These are phyloP conservation scores for Porites rus DNA, from an alignment of 92 coral and sea anemone genomes.

Conservation along the genomic window DNA sequence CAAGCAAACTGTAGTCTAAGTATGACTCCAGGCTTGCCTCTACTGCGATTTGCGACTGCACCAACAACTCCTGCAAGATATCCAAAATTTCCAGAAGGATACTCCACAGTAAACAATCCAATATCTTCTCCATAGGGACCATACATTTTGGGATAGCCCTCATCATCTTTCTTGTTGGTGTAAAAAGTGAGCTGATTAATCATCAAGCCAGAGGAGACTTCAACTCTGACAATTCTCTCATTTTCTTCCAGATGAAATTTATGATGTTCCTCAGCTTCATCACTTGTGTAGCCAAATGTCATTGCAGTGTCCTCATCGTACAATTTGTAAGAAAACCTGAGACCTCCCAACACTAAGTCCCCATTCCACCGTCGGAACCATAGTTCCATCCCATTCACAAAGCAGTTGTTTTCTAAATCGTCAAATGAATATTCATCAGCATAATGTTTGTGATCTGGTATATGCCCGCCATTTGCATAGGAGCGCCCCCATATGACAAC, in stretches of 20 bases:
- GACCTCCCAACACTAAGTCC: constrained; percentile 80
- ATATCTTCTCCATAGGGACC: constrained; percentile 90
- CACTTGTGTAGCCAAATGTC: constrained; percentile 69
- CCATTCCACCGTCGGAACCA: constrained; percentile 90
- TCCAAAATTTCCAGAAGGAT: constrained; percentile 62
- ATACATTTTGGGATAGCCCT: constrained; percentile 50
- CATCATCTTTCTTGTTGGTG: constrained; percentile 63
- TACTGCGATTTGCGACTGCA: constrained; percentile 60
- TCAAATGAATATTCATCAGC: constrained; percentile 33
- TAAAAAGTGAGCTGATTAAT: constrained; percentile 76
- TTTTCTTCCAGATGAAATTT: constrained; percentile 73
- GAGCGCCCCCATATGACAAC: constrained; percentile 52
- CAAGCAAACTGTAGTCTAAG: constrained; percentile 76
- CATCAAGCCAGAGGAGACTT: constrained; percentile 86
- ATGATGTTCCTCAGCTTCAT: constrained; percentile 18
- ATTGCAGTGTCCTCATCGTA: constrained; percentile 4
- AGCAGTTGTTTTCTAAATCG: constrained; percentile 40
- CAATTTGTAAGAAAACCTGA: constrained; percentile 62
- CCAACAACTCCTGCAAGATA: constrained; percentile 73
- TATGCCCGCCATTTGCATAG: constrained; percentile 65
- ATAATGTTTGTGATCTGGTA: constrained; percentile 36
- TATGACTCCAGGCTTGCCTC: constrained; percentile 70
- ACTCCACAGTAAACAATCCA: constrained; percentile 63
- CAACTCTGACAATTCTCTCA: constrained; percentile 80
- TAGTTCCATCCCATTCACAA: constrained; percentile 79